These are phyloP conservation scores for Petrophora chlorosata DNA, from an alignment of 2,888 invertebrate genomes.

Conservation along the genomic window DNA sequence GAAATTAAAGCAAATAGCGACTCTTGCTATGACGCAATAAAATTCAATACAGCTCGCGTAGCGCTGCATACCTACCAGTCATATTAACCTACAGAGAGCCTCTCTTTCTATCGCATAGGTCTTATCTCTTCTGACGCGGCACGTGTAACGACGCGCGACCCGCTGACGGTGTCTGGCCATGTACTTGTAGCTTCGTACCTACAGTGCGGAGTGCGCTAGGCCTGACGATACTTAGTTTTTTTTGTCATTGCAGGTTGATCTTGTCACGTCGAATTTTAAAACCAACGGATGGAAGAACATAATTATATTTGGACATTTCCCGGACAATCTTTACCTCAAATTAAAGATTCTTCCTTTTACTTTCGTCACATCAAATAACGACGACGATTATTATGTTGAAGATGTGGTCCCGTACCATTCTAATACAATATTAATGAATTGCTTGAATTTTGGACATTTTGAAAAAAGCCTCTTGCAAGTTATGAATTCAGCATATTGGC, in stretches of 20 bases:
- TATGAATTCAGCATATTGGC: slow-evolving; percentile 56
- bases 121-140: too few species aligned
- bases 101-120: too few species aligned
- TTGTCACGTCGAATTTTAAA: slow-evolving; percentile 55
- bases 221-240: too few species aligned
- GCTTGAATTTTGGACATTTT: slow-evolving; percentile 50
- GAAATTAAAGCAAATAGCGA: too few species aligned
- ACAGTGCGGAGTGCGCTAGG: too few species aligned
- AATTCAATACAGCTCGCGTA: too few species aligned
- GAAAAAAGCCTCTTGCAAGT: slow-evolving; percentile 55
- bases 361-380: slow-evolving; percentile 46
- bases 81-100: too few species aligned
- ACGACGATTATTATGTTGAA: slow-evolving; percentile 52
- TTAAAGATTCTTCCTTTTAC: slow-evolving; percentile 47
- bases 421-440: slow-evolving; percentile 55
- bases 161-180: too few species aligned
- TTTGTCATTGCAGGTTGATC: slow-evolving; percentile 47
- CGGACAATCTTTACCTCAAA: slow-evolving; percentile 53
- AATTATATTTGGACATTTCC: slow-evolving; percentile 55
- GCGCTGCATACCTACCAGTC: too few species aligned
- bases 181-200: too few species aligned
- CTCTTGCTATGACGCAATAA: too few species aligned
- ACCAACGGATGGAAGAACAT: slow-evolving; percentile 63
- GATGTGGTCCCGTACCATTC: slow-evolving; percentile 55
- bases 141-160: too few species aligned